Evolutionary conservation across 2,113 vertebrate genomes (phyloP).

Genomic region (human (Homo sapiens)): DNA sequence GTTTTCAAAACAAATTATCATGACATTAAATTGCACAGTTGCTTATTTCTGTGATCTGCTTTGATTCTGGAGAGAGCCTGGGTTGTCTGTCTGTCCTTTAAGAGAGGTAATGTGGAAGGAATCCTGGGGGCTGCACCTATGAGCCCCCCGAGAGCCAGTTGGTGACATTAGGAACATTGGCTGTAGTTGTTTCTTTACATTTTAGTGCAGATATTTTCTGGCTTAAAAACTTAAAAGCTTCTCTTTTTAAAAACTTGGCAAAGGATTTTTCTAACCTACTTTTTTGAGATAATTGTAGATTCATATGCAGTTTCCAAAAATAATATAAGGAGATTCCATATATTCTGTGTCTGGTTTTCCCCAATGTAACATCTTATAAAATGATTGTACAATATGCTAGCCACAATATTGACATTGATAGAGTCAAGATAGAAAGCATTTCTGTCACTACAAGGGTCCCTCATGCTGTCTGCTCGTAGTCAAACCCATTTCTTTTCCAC

Average conservation of each 20-base stretch:
- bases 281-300: background rate
- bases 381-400: background rate
- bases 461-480: background rate
- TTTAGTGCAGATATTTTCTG: background rate
- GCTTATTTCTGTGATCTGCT: background rate
- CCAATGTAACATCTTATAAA: background rate
- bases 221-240: background rate
- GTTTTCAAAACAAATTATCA: background rate
- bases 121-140: background rate
- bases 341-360: background rate
- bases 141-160: background rate
- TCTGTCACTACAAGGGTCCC: background rate
- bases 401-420: background rate
- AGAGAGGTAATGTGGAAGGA: background rate
- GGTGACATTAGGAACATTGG: background rate
- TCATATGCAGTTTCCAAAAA: background rate
- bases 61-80: background rate
- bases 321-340: background rate
- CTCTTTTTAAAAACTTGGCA: background rate
- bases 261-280: background rate
- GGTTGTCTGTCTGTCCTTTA: background rate
- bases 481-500: background rate
- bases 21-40: background rate
- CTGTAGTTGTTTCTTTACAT: background rate
- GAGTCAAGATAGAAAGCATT: background rate